Base-by-base conservation (phyloP, 2,888 invertebrate species). In the Anarsia innoxiella region DNA sequence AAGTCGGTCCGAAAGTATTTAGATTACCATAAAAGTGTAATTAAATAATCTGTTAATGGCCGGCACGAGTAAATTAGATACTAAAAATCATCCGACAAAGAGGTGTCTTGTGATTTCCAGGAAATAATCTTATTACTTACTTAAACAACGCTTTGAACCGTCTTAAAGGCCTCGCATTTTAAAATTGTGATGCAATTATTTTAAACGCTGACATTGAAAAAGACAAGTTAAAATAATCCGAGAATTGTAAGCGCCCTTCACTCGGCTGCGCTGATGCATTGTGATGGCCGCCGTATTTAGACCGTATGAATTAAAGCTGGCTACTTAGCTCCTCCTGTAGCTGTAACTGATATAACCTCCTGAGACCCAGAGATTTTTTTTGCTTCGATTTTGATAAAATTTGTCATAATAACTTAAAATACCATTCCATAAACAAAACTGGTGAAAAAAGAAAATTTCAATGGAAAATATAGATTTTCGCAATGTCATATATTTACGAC, bases 101-200 rank as follows among this genome's bases (percentile, higher is more conserved):
- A 66, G 62, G 64, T 69, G 67, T 67, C 65, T 63, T 64, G 58
- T 66, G 61, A 66, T 63, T 80, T 83, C 77, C 77, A 76, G 82
- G 82, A 83, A 83, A 79, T 75, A 74, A 70, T 77, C 66, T 73
- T 39, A 39, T 39, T 38, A 73, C 69, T n/a, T n/a, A n/a, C n/a
- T 75, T 66, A 74, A 60, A 71, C 59, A 66, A 60, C 61, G 69
- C 63, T 71, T 79, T 72, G 77, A 77, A 72, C 65, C 56, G 70
- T 74, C 67, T 77, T 78, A 78, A 79, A 77, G 75, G 79, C 78
- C 66, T 73, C 73, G 70, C 79, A 72, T 79, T 82, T 82, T 67
- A 79, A 82, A 83, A 79, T 76, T 80, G 83, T 84, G 83, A 83
- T 82, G 83, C 80, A 84, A 84, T 84, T 83, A 84, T 83, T 83